These are phyloP conservation scores for Arremon brunneinucha DNA, from an alignment of 2,797 vertebrate genomes.

Conservation along the genomic window DNA sequence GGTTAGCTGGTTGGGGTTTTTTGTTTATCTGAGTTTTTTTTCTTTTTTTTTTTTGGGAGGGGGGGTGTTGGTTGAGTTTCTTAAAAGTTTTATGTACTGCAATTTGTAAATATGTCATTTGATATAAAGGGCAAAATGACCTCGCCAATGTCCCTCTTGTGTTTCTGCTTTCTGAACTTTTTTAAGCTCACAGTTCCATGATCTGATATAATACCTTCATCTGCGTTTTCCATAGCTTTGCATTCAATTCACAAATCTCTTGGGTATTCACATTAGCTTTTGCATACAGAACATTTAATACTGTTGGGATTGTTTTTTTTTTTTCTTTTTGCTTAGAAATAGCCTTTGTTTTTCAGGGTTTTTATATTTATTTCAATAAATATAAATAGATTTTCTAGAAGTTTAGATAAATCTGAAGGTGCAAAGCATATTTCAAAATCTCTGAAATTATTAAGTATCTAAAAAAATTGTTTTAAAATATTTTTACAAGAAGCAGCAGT, in stretches of 20 bases:
- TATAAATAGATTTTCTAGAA: background rate
- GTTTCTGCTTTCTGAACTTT: background rate
- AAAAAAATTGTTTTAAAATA: background rate
- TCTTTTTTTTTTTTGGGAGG: background rate
- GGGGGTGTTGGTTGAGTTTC: background rate
- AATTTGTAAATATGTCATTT: background rate
- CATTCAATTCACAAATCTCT: background rate
- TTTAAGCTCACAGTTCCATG: background rate
- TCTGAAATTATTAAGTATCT: background rate
- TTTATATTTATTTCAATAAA: background rate
- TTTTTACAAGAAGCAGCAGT: background rate
- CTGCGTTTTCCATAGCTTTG: background rate
- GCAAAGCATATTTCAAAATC: background rate
- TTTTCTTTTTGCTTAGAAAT: background rate
- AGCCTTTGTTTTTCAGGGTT: background rate
- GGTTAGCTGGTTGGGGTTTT: background rate
- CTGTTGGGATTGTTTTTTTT: rapidly evolving
- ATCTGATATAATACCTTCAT: background rate
- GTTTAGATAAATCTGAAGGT: background rate
- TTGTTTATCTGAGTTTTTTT: background rate
- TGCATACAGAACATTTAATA: background rate
- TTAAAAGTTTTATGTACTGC: background rate
- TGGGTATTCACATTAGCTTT: background rate
- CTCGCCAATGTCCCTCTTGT: background rate
- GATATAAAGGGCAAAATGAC: background rate